A percentile compares a stretch with the other conserved stretches of the same genome.
Evolutionary conservation across 2,797 vertebrate genomes (phyloP).

Genomic region (Parauchenoglanis punctatus): DNA sequence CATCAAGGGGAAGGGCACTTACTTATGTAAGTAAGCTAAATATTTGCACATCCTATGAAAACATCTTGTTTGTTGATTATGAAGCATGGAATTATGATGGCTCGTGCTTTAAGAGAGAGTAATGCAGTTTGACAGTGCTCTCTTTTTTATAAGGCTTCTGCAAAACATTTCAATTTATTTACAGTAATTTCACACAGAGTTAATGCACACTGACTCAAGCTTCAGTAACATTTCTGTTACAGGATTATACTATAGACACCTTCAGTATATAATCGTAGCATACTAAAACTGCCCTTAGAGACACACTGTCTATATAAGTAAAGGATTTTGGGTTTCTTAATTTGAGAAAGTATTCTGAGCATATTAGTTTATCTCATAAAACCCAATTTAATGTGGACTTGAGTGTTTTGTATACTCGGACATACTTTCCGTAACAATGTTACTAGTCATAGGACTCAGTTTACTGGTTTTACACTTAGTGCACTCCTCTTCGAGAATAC

Average conservation of each 20-base stretch:
- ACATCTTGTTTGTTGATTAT: constrained; percentile 68
- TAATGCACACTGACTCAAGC: not conserved
- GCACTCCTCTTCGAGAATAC: not conserved
- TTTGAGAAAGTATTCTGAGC: not conserved
- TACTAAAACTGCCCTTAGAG: not conserved
- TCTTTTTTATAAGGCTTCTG: constrained; percentile 61
- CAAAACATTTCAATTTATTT: constrained; percentile 60
- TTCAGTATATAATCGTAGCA: not conserved
- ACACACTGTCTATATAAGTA: not conserved
- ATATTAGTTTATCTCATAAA: not conserved
- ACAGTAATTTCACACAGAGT: not conserved
- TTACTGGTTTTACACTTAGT: not conserved
- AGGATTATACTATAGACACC: not conserved
- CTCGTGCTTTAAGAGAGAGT: constrained; percentile 13
- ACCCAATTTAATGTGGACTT: not conserved
- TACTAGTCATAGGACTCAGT: not conserved
- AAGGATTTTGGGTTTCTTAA: not conserved
- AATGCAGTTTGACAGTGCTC: constrained; percentile 63
- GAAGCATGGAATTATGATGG: constrained; percentile 58
- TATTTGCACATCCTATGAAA: constrained; percentile 72
- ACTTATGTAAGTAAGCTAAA: constrained; percentile 75
- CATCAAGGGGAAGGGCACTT: constrained; percentile 47
- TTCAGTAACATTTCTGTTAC: not conserved
- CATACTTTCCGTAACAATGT: not conserved
- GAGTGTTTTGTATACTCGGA: not conserved